A percentile compares a stretch with the other conserved stretches of the same genome.
phyloP scores from a whole-genome alignment of 2,113 vertebrate genomes.

The Pangasianodon hypophthalmus region DNA sequence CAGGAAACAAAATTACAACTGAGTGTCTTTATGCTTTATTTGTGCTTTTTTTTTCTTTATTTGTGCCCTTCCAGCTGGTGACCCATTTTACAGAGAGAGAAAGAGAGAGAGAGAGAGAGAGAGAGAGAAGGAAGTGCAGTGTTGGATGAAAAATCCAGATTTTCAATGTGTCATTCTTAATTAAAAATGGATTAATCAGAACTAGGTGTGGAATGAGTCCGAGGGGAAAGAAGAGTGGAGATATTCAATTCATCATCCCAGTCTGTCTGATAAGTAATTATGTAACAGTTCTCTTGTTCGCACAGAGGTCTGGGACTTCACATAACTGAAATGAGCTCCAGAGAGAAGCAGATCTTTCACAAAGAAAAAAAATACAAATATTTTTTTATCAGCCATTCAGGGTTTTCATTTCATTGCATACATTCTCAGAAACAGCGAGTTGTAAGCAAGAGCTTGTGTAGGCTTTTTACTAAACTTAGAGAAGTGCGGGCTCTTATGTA shows the following conservation, averaged over 20 bases:
- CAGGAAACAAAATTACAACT: conserved; percentile 14
- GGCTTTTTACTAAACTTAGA: conserved; percentile 33
- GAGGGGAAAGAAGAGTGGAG: conserved; percentile 24
- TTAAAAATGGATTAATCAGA: conserved; percentile 55
- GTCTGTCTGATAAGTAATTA: conserved; percentile 51
- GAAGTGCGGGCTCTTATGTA: conserved; percentile 33
- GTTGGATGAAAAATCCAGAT: conserved; percentile 47
- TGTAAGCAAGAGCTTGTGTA: conserved; percentile 13
- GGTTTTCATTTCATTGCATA: not conserved
- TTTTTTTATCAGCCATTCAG: conserved; percentile 11
- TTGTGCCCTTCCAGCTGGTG: not conserved
- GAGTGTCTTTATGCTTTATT: not conserved
- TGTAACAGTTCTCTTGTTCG: conserved; percentile 49
- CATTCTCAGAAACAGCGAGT: conserved; percentile 12
- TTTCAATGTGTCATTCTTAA: conserved; percentile 51
- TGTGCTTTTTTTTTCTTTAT: not conserved
- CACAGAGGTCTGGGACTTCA: conserved; percentile 34
- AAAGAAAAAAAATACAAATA: not conserved
- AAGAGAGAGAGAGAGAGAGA: not conserved
- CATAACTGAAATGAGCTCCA: conserved; percentile 20
- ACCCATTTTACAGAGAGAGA: conserved; percentile 16
- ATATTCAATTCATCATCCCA: conserved; percentile 46
- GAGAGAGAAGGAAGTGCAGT: not conserved
- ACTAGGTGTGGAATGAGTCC: conserved; percentile 20
- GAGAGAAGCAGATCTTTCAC: not conserved